Evolutionary conservation across 92 coral and sea anemone genomes (phyloP).

Genomic region (Zoanthus sansibaricus): DNA sequence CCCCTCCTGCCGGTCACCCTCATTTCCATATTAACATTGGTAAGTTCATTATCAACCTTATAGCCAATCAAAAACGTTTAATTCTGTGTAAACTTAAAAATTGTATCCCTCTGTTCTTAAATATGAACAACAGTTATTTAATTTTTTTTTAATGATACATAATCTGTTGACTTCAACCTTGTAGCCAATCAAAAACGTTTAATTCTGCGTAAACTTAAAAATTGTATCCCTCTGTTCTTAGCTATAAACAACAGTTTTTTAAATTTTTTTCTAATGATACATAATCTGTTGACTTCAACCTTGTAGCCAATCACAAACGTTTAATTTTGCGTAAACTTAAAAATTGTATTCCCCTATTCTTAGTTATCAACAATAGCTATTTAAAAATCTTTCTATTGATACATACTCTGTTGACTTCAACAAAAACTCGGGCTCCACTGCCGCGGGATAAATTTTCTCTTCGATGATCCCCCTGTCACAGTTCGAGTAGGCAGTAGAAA

Average conservation of each 20-base stretch:
- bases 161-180: constrained; percentile 65
- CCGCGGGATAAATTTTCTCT: constrained; percentile 92
- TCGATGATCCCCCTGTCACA: constrained; percentile 87
- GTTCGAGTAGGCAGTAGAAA: constrained; percentile 98
- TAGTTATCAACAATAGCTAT: not conserved
- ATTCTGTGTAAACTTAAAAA: no score
- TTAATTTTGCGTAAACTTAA: no score
- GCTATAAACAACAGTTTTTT: not conserved
- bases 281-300: constrained; percentile 69
- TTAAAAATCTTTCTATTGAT: no score
- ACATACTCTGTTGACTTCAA: constrained; percentile 80
- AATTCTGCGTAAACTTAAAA: no score
- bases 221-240: not conserved
- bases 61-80: no score
- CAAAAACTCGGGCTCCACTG: constrained; percentile 84
- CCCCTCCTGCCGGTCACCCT: no score
- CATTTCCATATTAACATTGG: no score
- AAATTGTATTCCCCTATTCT: not conserved
- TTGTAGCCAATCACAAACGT: no score
- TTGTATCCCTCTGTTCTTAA: not conserved
- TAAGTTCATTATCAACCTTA: no score
- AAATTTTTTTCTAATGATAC: not conserved
- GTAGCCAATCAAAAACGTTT: no score
- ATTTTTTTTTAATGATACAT: constrained; percentile 16
- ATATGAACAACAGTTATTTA: not conserved